Evolutionary conservation across 2,888 invertebrate species (phyloP).

Genomic region (Linyphia triangularis): DNA sequence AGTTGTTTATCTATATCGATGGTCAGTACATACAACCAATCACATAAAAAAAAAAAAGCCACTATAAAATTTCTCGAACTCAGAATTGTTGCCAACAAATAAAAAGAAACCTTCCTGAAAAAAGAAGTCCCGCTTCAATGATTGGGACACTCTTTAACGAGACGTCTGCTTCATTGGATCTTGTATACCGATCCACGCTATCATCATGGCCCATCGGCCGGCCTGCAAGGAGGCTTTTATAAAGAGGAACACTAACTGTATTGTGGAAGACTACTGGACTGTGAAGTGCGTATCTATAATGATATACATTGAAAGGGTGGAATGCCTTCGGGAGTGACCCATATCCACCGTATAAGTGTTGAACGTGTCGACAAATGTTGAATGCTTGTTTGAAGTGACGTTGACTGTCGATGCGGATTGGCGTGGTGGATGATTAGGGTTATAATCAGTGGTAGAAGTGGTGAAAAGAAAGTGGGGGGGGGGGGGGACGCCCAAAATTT

Average conservation of each 20-base stretch:
- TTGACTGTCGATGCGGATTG: neutral
- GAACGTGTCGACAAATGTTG: slow-evolving; percentile 35
- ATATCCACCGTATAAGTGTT: slow-evolving; percentile 41
- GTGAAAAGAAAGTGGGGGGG: no score
- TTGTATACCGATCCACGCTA: neutral
- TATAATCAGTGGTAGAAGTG: no score
- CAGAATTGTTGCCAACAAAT: neutral
- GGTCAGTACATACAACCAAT: no score
- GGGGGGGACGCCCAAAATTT: no score
- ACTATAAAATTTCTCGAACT: neutral
- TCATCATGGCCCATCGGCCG: slow-evolving; percentile 36
- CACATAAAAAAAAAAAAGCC: neutral
- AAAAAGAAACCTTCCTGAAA: neutral
- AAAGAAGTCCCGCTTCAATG: slow-evolving; percentile 23
- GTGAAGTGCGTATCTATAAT: slow-evolving; percentile 49
- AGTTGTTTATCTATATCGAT: no score
- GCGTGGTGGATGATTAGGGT: neutral
- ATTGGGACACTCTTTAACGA: slow-evolving; percentile 26
- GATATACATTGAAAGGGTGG: slow-evolving; percentile 21
- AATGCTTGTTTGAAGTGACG: slow-evolving; percentile 2
- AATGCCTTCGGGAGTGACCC: slow-evolving; percentile 50
- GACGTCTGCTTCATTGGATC: slow-evolving; percentile 25
- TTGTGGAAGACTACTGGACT: slow-evolving; percentile 48
- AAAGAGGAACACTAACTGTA: slow-evolving; percentile 12
- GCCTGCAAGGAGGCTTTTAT: neutral